A percentile compares a stretch with the other conserved stretches of the same genome.
Conservation (phyloP, 2,888 invertebrate species). For the Athrips mouffetella region DNA sequence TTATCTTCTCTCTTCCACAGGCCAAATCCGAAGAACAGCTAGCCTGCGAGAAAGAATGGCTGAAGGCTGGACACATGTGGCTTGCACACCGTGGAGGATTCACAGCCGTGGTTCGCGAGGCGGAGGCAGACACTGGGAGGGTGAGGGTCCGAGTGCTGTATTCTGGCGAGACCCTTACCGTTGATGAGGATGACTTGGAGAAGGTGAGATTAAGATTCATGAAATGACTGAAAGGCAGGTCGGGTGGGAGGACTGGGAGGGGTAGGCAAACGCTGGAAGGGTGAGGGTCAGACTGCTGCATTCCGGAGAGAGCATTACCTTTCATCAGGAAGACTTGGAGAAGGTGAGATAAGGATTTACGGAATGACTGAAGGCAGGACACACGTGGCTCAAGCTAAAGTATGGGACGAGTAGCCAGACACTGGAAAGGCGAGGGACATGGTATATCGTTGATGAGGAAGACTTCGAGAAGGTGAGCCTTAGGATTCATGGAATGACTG, state of each 20-base stretch:
- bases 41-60: conserved; percentile 82
- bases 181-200: conserved; percentile 97
- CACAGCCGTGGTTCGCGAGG: conserved; percentile 87
- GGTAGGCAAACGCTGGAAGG: too few relatives aligned
- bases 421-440: conserved; percentile 87
- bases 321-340: too few relatives aligned
- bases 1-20: conserved; percentile 49
- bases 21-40: conserved; percentile 82
- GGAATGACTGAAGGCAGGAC: too few relatives aligned
- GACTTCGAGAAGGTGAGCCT: conserved; percentile 94
- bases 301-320: too few relatives aligned
- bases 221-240: too few relatives aligned
- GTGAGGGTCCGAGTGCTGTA: conserved; percentile 87
- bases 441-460: conserved; percentile 93
- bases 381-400: too few relatives aligned
- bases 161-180: conserved; percentile 89
- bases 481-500: too few relatives aligned
- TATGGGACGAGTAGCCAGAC: too few relatives aligned
- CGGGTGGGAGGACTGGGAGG: too few relatives aligned
- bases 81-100: conserved; percentile 96
- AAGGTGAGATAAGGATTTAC: too few relatives aligned
- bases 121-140: conserved; percentile 83
- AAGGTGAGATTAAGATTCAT: too few relatives aligned
- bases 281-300: too few relatives aligned
- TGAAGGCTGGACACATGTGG: conserved; percentile 89